Base-by-base conservation (phyloP, 2,888 invertebrate species). In the Encarsia formosa region DNA sequence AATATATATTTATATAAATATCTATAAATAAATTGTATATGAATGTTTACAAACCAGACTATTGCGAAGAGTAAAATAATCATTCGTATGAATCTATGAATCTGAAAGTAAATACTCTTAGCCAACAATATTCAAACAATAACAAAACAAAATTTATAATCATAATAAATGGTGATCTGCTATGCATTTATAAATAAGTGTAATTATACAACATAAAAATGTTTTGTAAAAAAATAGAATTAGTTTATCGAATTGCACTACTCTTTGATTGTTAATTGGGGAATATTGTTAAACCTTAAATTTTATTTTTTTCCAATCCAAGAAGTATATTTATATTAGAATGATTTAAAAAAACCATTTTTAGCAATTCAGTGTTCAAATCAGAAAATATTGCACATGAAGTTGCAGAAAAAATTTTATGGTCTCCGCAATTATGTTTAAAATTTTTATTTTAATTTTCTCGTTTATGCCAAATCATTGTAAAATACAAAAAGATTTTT, bases 61-160 rank as follows among this genome's bases (percentile, higher is more conserved):
- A 51, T 55, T 51, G n/a, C 41, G 48, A 55, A 55, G 51, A 55
- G 44, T 42, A 50, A 50, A 42, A 24, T 32, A 20, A n/a, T 23
- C 15, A 18, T 9, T 19, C 13, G 16, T 39, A 49, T 37, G 32
- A 35, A 41, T n/a, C n/a, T 49, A 32, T 38, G 20, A 37, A 41
- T 49, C 16, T n/a, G 16, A 46, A 24, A 49, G 44, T 49, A 53
- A 34, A 53, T 44, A 44, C 38, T 38, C 40, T 26, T 48, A 50
- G 38, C n/a, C 39, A 51, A 54, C 55, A 51, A 51, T n/a, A 24
- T 44, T 39, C 51, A 48, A 49, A 51, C 48, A 48, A 55, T 48
- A 55, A 51, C 51, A 55, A 55, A 54, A 54, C 51, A 47, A 44
- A 50, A 55, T 44, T 38, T 50, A 35, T n/a, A n/a, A n/a, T 40